Evolutionary conservation across 1,140 invertebrate genomes (phyloP), one percentile per base, ranked within the genome.

Genomic region (Trichonephila inaurata): DNA sequence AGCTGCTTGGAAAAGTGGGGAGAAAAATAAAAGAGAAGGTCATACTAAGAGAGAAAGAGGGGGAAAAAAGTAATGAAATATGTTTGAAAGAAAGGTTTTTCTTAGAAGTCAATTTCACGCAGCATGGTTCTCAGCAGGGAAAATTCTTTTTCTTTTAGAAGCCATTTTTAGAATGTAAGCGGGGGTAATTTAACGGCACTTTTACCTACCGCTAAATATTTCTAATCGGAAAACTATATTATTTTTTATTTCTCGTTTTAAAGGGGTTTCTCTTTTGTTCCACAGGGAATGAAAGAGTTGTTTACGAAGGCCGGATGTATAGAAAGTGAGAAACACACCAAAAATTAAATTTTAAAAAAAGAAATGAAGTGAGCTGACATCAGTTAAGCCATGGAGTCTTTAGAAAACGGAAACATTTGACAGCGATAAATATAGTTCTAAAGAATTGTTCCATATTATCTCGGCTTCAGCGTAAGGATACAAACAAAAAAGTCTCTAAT

Each of bases 71-170:
- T 92, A 86, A 92, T 92, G 91, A 92, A 92, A 92, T 92, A 92
- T 92, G 91, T 92, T 92, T 92, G 91, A 92, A 92, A 92, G 91
- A 92, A 92, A 92, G 66, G 92, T 93, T 93, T 51, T 86, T 89
- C 92, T 93, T 66, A 24, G 92, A 93, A 93, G 92, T 93, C 92
- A 93, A 93, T 93, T 93, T 93, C 92, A 93, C 92, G 92, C 92
- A 77, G 72, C 72, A 18, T 92, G 91, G 61, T 51, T 51, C 40
- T 60, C 64, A 21, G 91, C 61, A 72, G 64, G 44, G 51, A 72
- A 51, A 92, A 86, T 86, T 92, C 91, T 92, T 92, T n/a, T 92
- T 92, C 91, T 51, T 51, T 86, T 86, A 7, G 82, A 33, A 92
- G 91, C 85, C 69, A 93, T 93, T 93, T 93, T 93, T 93, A 93